Evolutionary conservation across 2,113 vertebrate species (phyloP).

Genomic region (Phycodurus eques): DNA sequence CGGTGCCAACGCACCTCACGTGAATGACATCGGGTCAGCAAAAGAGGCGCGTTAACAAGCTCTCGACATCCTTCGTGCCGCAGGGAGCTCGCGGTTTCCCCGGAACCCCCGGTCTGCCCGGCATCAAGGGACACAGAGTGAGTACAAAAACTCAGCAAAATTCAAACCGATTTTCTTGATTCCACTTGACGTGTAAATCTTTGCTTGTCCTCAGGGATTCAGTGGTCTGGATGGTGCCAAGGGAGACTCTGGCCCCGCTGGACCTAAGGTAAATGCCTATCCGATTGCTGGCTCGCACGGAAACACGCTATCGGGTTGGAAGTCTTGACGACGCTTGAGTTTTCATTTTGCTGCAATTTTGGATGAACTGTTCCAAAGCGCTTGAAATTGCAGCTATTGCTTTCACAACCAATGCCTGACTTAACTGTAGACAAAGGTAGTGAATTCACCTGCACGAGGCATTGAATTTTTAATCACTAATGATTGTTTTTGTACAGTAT

Average conservation of each 20-base stretch:
- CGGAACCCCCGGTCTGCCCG: constrained; percentile 94
- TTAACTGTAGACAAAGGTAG: background rate
- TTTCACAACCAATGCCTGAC: background rate
- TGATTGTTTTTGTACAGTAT: too few relatives aligned
- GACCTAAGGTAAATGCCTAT: constrained; percentile 83
- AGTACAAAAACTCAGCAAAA: constrained; percentile 60
- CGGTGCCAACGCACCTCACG: too few relatives aligned
- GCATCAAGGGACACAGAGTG: constrained; percentile 98
- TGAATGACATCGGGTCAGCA: background rate
- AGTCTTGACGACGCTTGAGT: background rate
- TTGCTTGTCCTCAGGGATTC: constrained; percentile 80
- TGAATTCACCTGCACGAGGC: background rate
- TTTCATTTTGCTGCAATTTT: background rate
- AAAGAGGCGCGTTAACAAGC: background rate
- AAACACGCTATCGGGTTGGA: background rate
- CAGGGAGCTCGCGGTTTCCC: constrained; percentile 97
- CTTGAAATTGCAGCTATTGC: background rate
- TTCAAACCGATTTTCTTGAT: background rate
- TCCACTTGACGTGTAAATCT: background rate
- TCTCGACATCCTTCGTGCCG: background rate
- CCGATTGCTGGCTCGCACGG: background rate
- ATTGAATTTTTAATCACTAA: background rate
- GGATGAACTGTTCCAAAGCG: background rate
- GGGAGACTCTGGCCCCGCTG: constrained; percentile 90
- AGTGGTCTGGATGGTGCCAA: constrained; percentile 96